Evolutionary conservation across 2,113 vertebrate genomes (phyloP), one percentile per base, ranked within the genome.

Genomic region (Hydrochoerus hydrochaeris): DNA sequence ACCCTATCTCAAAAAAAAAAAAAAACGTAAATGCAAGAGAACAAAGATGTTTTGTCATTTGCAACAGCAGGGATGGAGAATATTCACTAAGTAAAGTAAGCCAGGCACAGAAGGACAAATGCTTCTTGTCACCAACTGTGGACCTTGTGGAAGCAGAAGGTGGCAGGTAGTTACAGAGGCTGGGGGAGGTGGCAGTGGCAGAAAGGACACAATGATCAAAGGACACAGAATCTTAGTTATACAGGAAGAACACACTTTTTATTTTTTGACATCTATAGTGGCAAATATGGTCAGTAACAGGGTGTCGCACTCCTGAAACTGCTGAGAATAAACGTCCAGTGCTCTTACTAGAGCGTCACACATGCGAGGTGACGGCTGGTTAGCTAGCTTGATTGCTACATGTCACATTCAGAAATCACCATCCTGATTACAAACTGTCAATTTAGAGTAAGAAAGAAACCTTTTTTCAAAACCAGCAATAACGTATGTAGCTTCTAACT

Each of bases 121-220:
- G 1, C 16, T 7, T 2, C 16, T 7, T 17, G 24, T 57, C 38
- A 20, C 16, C 46, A 4, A 83, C 22, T 26, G 22, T 3, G 0
- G 12, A 9, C 13, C 12, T 62, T 16, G 7, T 0, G 7, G 22
- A 28, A 38, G 49, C 54, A 38, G 35, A n/a, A 1, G 14, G 44
- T 5, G 35, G 60, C n/a, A n/a, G 83, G 83, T 13, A 2, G 16
- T 41, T 28, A 17, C n/a, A 28, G 22, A 41, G n/a, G n/a, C 1
- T 32, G 13, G 81, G 24, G 3, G 35, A 3, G 67, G 54, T n/a
- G 65, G 35, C 16, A 35, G 71, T 11, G 35, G 30, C 28, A 7
- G 24, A 24, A 58, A 26, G 38, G 58, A 38, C 38, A 44, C 9
- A 12, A 44, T 44, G n/a, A 17, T 46, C 82, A 44, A 63, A 30